These are phyloP conservation scores for Coleophora deauratella DNA, from an alignment of 2,888 invertebrate genomes.

Conservation along the genomic window DNA sequence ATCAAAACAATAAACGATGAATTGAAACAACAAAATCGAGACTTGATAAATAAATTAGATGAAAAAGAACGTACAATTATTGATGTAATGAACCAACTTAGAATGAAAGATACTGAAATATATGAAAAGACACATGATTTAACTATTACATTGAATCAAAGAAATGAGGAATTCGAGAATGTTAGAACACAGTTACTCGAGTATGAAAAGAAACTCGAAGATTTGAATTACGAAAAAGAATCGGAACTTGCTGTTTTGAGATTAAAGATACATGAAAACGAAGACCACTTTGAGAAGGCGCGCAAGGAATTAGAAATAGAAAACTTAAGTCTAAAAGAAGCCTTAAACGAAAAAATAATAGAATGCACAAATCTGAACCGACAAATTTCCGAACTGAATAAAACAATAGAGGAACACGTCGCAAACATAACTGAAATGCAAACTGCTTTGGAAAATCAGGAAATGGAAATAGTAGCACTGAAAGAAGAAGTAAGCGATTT, in stretches of 20 bases:
- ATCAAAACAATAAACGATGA: conserved; percentile 36
- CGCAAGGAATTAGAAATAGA: conserved; percentile 39
- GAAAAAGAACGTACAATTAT: conserved; percentile 29
- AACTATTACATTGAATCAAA: conserved; percentile 39
- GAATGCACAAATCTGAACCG: conserved; percentile 66
- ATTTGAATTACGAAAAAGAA: conserved; percentile 67
- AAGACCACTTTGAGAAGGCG: conserved; percentile 37
- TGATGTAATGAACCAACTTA: conserved; percentile 42
- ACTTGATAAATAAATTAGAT: conserved; percentile 29
- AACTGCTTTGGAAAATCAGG: conserved; percentile 78
- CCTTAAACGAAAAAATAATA: conserved; percentile 53
- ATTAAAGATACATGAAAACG: conserved; percentile 66
- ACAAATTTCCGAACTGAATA: conserved; percentile 69
- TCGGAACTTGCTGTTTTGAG: conserved; percentile 69
- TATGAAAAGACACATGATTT: conserved; percentile 56
- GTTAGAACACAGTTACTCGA: conserved; percentile 48
- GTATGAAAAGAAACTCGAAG: conserved; percentile 61
- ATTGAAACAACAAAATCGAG: conserved; percentile 33
- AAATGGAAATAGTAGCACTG: conserved; percentile 81
- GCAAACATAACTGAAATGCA: conserved; percentile 74
- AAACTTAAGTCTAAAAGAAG: conserved; percentile 38
- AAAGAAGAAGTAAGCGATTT: conserved; percentile 76
- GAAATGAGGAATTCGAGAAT: conserved; percentile 59
- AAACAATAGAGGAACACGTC: conserved; percentile 68
- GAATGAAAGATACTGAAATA: conserved; percentile 53